These are phyloP conservation scores for Trachymyrmex septentrionalis DNA, from an alignment of 1,140 invertebrate genomes.

Conservation along the genomic window DNA sequence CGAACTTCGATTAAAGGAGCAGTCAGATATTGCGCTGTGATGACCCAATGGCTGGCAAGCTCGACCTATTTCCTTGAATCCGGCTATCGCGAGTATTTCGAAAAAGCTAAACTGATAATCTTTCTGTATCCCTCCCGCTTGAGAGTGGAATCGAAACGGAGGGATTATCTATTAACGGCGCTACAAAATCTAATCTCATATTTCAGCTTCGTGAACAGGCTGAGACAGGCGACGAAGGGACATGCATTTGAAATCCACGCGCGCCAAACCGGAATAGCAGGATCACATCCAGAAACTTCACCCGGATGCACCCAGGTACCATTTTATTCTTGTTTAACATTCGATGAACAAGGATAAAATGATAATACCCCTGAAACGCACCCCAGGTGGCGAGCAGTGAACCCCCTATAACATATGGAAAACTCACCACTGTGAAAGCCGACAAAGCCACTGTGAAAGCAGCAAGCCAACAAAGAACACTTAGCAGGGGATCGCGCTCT, in stretches of 20 bases:
- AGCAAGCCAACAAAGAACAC: too few relatives aligned
- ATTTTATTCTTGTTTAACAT: too few relatives aligned
- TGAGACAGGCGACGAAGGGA: background rate
- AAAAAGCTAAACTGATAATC: conserved; percentile 17
- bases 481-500: too few relatives aligned
- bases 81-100: background rate
- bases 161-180: background rate
- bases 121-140: background rate
- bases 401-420: too few relatives aligned
- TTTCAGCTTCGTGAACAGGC: background rate
- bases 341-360: too few relatives aligned
- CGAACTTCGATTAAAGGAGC: background rate
- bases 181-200: background rate
- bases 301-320: too few relatives aligned
- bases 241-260: background rate
- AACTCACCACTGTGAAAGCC: too few relatives aligned
- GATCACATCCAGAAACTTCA: too few relatives aligned
- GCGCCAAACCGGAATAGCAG: background rate
- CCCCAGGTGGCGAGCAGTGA: too few relatives aligned
- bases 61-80: background rate
- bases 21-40: background rate
- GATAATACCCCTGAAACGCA: too few relatives aligned
- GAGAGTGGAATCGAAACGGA: background rate
- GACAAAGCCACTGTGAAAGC: too few relatives aligned
- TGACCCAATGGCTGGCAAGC: background rate